Conservation (phyloP, 1,140 invertebrate genomes). For the Colletes gigas region DNA sequence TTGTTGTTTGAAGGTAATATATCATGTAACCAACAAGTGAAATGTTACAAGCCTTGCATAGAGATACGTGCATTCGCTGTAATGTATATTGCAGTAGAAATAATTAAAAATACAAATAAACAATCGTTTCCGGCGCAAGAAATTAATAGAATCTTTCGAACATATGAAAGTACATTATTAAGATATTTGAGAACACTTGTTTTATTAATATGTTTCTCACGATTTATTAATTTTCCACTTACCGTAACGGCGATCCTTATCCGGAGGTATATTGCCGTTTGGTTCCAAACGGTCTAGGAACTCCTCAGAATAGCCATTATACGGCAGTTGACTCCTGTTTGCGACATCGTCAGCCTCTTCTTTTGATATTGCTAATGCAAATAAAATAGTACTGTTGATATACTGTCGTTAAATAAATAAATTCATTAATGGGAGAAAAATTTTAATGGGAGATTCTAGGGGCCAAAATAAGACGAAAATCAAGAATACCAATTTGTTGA, state of each 20-base stretch:
- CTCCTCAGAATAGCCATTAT: conserved; percentile 95
- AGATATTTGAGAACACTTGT: conserved; percentile 25
- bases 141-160: background rate
- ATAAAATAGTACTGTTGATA: conserved; percentile 55
- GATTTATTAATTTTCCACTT: conserved; percentile 39
- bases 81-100: no score
- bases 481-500: no score
- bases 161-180: background rate
- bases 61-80: no score
- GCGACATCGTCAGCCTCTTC: conserved; percentile 86
- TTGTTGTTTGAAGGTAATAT: no score
- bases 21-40: no score
- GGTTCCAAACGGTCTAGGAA: conserved; percentile 94
- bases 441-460: no score
- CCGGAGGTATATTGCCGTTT: conserved; percentile 90
- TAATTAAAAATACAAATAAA: no score
- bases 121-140: no score
- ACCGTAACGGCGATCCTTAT: conserved; percentile 81
- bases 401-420: background rate
- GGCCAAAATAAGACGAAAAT: no score
- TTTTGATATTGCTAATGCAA: conserved; percentile 87
- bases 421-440: background rate
- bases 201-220: background rate
- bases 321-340: conserved; percentile 86
- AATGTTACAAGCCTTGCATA: no score